These are phyloP conservation scores for Torymus aiolomorphi DNA, from an alignment of 2,888 invertebrate genomes.

Conservation along the genomic window DNA sequence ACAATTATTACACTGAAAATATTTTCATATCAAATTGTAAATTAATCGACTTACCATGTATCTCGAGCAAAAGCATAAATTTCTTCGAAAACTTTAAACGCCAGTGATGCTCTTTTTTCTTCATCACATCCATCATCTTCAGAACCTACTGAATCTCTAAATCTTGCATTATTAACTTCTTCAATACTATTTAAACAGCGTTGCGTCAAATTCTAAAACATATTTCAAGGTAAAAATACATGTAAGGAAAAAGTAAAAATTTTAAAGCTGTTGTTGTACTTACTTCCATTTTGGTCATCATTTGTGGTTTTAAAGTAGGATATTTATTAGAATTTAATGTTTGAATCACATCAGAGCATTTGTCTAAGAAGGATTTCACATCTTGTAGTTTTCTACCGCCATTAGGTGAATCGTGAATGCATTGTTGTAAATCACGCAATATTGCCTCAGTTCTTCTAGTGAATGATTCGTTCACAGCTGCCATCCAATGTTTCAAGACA, in stretches of 20 bases:
- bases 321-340: conserved; percentile 65
- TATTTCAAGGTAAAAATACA: background rate
- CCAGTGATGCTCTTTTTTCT: conserved; percentile 63
- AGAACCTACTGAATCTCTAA: conserved; percentile 62
- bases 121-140: conserved; percentile 59
- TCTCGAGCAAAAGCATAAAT: conserved; percentile 68
- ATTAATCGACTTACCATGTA: conserved; percentile 62
- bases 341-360: conserved; percentile 66
- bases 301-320: conserved; percentile 58
- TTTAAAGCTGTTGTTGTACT: conserved; percentile 6
- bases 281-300: conserved; percentile 63
- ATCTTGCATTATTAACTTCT: conserved; percentile 58
- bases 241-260: too few relatives aligned
- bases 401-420: conserved; percentile 60
- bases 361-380: conserved; percentile 63
- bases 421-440: conserved; percentile 57
- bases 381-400: conserved; percentile 65
- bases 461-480: conserved; percentile 71
- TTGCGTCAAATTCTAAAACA: conserved; percentile 63
- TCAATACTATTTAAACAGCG: conserved; percentile 60
- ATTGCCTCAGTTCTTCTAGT: conserved; percentile 57
- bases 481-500: conserved; percentile 73
- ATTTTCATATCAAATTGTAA: background rate
- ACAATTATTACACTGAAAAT: conserved; percentile 15
- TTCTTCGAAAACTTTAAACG: conserved; percentile 67